A percentile compares a stretch with the other conserved stretches of the same genome.
Conservation (phyloP, 1,140 invertebrate species). For the Melipona quadrifasciata region DNA sequence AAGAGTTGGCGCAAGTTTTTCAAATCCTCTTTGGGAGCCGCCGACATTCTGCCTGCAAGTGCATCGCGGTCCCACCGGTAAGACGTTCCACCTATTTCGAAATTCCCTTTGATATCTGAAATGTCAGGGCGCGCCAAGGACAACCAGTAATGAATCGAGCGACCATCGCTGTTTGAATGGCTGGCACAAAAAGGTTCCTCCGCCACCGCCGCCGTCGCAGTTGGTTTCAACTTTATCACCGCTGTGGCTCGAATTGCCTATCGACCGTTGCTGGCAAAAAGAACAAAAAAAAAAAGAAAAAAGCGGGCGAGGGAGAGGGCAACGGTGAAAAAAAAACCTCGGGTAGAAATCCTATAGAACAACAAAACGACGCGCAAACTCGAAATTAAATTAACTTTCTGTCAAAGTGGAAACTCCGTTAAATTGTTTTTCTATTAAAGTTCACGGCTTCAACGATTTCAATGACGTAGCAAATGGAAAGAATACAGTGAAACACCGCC, state of each 20-base stretch:
- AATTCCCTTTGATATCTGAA: slow-evolving; percentile 36
- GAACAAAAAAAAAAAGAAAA: neutral
- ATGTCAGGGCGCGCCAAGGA: neutral
- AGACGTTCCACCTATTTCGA: neutral
- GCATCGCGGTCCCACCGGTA: neutral
- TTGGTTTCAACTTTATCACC: neutral
- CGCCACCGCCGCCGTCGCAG: neutral
- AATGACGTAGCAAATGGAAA: slow-evolving; percentile 4
- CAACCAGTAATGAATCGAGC: neutral
- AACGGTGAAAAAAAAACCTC: too few relatives aligned
- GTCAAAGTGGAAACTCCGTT: neutral
- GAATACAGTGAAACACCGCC: slow-evolving; percentile 1
- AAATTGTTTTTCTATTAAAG: neutral
- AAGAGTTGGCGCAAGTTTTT: neutral
- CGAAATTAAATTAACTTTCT: slow-evolving; percentile 22
- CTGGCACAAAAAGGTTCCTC: neutral
- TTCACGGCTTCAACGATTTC: slow-evolving; percentile 25
- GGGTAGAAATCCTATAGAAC: neutral
- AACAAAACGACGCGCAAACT: neutral
- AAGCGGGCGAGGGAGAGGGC: too few relatives aligned
- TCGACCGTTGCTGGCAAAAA: neutral
- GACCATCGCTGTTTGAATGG: neutral
- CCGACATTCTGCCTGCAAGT: neutral
- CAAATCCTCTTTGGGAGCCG: neutral
- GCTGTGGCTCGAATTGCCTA: neutral